Conservation (phyloP, 2,888 invertebrate genomes). For the Hemistola chrysoprasaria region DNA sequence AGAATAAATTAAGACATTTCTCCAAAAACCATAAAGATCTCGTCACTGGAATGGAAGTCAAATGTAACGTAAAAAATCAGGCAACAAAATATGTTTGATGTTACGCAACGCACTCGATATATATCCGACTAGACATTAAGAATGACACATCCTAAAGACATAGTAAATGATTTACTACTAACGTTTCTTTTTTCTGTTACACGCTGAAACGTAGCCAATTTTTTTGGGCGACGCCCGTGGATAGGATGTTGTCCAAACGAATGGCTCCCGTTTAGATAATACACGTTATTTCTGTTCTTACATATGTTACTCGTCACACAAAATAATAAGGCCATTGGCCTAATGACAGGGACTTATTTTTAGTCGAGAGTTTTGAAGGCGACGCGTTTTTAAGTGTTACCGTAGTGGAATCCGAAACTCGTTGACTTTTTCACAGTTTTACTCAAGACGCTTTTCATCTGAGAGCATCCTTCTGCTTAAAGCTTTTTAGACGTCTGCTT, state of each 20-base stretch:
- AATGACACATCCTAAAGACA: conserved; percentile 54
- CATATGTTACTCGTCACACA: conserved; percentile 77
- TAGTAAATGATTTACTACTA: conserved; percentile 61
- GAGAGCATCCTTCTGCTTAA: conserved; percentile 9
- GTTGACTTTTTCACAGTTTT: conserved; percentile 36
- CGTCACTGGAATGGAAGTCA: conserved; percentile 39
- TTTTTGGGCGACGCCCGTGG: conserved; percentile 50
- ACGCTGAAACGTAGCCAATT: conserved; percentile 66
- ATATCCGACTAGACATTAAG: conserved; percentile 44
- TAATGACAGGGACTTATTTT: conserved; percentile 74
- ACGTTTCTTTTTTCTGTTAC: conserved; percentile 44
- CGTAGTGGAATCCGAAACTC: conserved; percentile 38
- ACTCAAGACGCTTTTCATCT: conserved; percentile 25
- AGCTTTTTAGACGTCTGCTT: conserved; percentile 16
- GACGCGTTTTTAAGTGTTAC: conserved; percentile 54
- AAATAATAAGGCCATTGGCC: conserved; percentile 81
- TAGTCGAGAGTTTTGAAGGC: conserved; percentile 62
- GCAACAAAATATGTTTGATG: conserved; percentile 35
- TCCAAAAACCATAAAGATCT: conserved; percentile 38
- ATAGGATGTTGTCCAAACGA: conserved; percentile 54
- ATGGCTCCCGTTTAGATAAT: conserved; percentile 74
- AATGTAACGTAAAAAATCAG: conserved; percentile 37
- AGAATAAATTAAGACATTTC: conserved; percentile 20
- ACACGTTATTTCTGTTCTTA: conserved; percentile 73
- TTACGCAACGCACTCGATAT: conserved; percentile 48